Conservation (phyloP, 1,140 invertebrate genomes). For the Pseudoatta argentina region DNA sequence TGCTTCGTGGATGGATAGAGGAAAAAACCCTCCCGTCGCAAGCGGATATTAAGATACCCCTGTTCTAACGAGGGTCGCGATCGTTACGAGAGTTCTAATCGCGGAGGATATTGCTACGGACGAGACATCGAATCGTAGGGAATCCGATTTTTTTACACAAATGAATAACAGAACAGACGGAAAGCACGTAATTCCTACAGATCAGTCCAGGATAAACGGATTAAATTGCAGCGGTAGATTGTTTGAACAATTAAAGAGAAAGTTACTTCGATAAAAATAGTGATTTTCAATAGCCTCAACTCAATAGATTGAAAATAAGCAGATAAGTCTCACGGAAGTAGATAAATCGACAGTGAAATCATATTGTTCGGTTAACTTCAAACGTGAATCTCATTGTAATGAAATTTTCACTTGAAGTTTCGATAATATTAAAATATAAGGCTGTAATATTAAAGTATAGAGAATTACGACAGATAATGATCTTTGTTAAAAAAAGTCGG, state of each 20-base stretch:
- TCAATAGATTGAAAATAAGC: conserved; percentile 15
- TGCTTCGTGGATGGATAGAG: not conserved
- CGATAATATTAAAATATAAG: no score
- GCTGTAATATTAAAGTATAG: not conserved
- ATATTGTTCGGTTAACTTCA: not conserved
- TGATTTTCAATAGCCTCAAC: conserved; percentile 1
- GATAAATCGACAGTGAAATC: not conserved
- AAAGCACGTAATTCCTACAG: not conserved
- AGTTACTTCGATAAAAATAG: not conserved
- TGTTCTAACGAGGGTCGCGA: conserved; percentile 28
- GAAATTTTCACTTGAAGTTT: not conserved
- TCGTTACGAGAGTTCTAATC: not conserved
- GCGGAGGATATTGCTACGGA: conserved; percentile 42
- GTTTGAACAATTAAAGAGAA: conserved; percentile 14
- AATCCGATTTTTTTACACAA: conserved; percentile 16
- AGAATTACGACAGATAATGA: not conserved
- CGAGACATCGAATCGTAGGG: not conserved
- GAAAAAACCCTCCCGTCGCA: conserved; percentile 11
- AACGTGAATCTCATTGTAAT: not conserved
- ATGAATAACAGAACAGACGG: not conserved
- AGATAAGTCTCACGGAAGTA: not conserved
- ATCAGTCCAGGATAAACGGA: not conserved
- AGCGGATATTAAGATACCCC: conserved; percentile 56
- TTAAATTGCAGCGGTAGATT: not conserved
- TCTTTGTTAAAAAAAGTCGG: not conserved